A percentile compares a stretch with the other conserved stretches of the same genome.
These are phyloP conservation scores for Cyprinodon tularosa DNA, from an alignment of 2,113 vertebrate genomes.

Conservation along the genomic window DNA sequence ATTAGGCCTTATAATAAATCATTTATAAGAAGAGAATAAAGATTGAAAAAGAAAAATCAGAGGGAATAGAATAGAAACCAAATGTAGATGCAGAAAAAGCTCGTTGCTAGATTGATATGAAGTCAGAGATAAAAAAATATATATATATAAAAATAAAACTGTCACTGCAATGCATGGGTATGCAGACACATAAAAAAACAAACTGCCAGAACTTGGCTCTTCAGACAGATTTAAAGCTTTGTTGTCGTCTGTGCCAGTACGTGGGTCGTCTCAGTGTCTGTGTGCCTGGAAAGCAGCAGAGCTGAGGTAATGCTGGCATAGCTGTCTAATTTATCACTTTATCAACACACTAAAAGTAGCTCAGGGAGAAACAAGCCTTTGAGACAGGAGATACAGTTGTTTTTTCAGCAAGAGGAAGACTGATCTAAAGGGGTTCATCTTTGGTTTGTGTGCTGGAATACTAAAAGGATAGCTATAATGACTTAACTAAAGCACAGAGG, in stretches of 20 bases:
- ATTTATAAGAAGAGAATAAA: background rate
- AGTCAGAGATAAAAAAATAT: constrained; percentile 14
- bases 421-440: constrained; percentile 13
- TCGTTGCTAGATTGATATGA: constrained; percentile 24
- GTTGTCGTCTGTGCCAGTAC: background rate
- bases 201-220: constrained; percentile 18
- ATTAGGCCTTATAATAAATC: background rate
- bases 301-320: constrained; percentile 70
- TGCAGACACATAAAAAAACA: constrained; percentile 21
- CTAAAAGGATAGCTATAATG: background rate
- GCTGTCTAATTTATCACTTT: constrained; percentile 60
- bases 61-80: constrained; percentile 1
- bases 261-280: background rate
- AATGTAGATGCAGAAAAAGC: constrained; percentile 8
- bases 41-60: background rate
- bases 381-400: constrained; percentile 22
- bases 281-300: constrained; percentile 49
- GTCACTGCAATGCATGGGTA: constrained; percentile 32
- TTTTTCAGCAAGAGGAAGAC: background rate
- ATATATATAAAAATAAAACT: constrained; percentile 31
- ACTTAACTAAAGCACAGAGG: background rate
- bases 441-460: constrained; percentile 8
- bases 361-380: constrained; percentile 39
- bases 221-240: constrained; percentile 45
- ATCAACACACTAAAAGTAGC: constrained; percentile 50